Percentiles rank a stretch among this genome's conserved stretches.
phyloP scores from a whole-genome alignment of 1,140 invertebrate genomes.

The Drosophila funebris region DNA sequence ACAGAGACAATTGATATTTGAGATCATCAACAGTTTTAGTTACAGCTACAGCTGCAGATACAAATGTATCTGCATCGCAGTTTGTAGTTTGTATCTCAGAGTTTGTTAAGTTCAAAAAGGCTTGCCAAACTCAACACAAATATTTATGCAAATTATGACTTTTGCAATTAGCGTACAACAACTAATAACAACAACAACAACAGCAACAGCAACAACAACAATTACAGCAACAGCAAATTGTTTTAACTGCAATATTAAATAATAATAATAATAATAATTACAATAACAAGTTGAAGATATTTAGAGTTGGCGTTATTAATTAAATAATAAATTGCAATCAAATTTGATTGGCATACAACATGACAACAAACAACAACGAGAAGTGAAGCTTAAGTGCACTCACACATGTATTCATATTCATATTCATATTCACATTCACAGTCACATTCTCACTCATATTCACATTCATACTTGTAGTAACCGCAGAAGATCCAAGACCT shows the following conservation, averaged over 20 bases:
- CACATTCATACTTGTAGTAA: slow-evolving; percentile 35
- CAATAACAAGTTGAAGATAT: slow-evolving; percentile 50
- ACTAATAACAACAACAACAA: slow-evolving; percentile 40
- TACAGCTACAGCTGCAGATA: slow-evolving; percentile 8
- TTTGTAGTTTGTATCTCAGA: slow-evolving; percentile 19
- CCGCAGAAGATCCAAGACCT: slow-evolving; percentile 56
- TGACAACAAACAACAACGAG: slow-evolving; percentile 28
- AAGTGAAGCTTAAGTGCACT: slow-evolving; percentile 27
- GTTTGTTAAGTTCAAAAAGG: slow-evolving; percentile 20
- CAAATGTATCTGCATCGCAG: slow-evolving; percentile 44
- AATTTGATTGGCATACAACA: slow-evolving; percentile 73
- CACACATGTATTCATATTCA: slow-evolving; percentile 18
- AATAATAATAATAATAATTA: slow-evolving; percentile 59
- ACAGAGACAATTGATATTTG: background rate
- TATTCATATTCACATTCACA: slow-evolving; percentile 23
- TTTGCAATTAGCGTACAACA: slow-evolving; percentile 55
- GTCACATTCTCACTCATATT: no score
- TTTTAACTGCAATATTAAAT: slow-evolving; percentile 49
- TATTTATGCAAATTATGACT: slow-evolving; percentile 73
- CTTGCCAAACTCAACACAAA: slow-evolving; percentile 55
- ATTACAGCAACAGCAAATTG: slow-evolving; percentile 55
- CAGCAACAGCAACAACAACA: slow-evolving; percentile 17
- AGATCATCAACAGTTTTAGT: background rate
- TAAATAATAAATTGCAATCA: slow-evolving; percentile 70
- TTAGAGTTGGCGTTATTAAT: slow-evolving; percentile 75